phyloP scores from a whole-genome alignment of 2,888 invertebrate genomes.

The Macaria notata region DNA sequence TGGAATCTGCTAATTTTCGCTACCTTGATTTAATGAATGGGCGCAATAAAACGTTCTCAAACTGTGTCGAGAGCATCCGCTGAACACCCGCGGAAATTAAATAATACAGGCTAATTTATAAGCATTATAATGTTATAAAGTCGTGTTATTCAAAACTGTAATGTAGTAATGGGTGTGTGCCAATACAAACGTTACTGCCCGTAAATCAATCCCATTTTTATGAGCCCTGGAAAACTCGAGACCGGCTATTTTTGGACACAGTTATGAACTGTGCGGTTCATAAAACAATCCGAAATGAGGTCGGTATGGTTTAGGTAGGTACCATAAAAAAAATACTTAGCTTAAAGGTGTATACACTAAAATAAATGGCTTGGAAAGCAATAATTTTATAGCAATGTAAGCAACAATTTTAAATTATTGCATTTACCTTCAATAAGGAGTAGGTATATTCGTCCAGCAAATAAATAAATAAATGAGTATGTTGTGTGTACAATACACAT shows the following conservation, averaged over 20 bases:
- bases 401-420: too few species aligned
- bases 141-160: slow-evolving; percentile 45
- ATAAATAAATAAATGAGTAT: too few species aligned
- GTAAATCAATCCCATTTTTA: slow-evolving; percentile 72
- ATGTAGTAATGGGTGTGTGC: slow-evolving; percentile 54
- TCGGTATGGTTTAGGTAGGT: slow-evolving; percentile 24
- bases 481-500: too few species aligned
- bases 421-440: too few species aligned
- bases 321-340: too few species aligned
- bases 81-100: slow-evolving; percentile 31
- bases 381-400: too few species aligned
- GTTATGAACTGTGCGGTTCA: slow-evolving; percentile 62
- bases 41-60: slow-evolving; percentile 19
- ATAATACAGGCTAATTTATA: slow-evolving; percentile 39
- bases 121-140: slow-evolving; percentile 34
- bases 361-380: too few species aligned
- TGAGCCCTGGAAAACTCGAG: slow-evolving; percentile 57
- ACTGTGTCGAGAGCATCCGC: slow-evolving; percentile 19
- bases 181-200: slow-evolving; percentile 56
- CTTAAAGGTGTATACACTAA: too few species aligned
- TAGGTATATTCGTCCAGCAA: too few species aligned
- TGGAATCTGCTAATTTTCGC: slow-evolving; percentile 16
- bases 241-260: slow-evolving; percentile 58
- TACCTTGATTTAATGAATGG: slow-evolving; percentile 19
- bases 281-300: slow-evolving; percentile 57